Base-by-base conservation (phyloP, 2,797 vertebrate genomes). In the Lithobates pipiens region DNA sequence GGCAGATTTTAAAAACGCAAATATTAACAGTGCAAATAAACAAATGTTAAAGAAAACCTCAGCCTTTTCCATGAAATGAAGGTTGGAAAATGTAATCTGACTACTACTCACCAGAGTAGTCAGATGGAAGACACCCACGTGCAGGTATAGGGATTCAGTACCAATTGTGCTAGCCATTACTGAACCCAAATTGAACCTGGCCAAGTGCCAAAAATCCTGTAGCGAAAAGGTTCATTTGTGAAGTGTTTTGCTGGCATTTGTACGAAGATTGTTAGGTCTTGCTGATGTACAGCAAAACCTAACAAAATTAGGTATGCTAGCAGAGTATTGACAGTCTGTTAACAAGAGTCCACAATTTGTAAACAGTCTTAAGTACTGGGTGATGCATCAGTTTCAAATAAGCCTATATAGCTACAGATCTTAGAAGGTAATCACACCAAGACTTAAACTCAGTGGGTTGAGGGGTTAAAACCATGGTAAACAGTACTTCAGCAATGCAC, bases 1-100 rank as follows among this genome's bases (percentile, higher is more conserved):
- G 92, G 94, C 94, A 6, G 32, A 57, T 67, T 85, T 57, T 65
- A 93, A 93, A 93, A 90, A 91, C 7, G 1, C 84, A 88, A 92
- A 87, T 39, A 88, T 93, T 92, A 84, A 91, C 92, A 95, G 95
- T 95, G 95, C 95, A 95, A 95, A 94, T 92, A 77, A 92, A 93
- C 89, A 90, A 39, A 89, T 85, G 85, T 89, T 9, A 61, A 61
- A 61, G 54, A n/a, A n/a, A 21, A 57, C 54, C 21, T 21, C 21
- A 6, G 54, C 21, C 2, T 57, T 61, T 23, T 23, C 54, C 21
- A 61, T 23, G 15, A 61, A 61, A 61, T 61, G 54, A 61, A 61
- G 54, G 21, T 61, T 23, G 6, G 54, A 61, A 21, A 61, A 7
- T 23, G 54, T 21, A 54, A 21, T 13, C 50, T 5, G 50, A 54